A percentile compares a stretch with the other conserved stretches of the same genome.
phyloP scores from a whole-genome alignment of 2,888 invertebrate genomes.

The Lomographa bimaculata region DNA sequence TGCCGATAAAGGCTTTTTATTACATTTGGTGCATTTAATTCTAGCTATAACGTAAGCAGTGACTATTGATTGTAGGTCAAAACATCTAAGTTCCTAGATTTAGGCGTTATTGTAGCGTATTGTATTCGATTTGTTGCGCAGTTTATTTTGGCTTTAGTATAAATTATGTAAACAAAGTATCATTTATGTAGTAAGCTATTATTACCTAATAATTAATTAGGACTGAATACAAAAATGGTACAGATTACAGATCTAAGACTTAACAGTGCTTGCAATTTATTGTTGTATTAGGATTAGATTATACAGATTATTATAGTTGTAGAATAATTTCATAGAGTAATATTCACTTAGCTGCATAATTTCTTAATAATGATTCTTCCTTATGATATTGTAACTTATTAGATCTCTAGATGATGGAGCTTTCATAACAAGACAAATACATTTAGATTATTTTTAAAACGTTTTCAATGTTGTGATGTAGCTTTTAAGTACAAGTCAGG shows the following conservation, averaged over 20 bases:
- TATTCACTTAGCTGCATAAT: constrained; percentile 28
- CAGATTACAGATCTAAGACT: constrained; percentile 7
- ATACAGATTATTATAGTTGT: constrained; percentile 15
- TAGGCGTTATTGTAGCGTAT: constrained; percentile 19
- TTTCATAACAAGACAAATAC: constrained; percentile 7
- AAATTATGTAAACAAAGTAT: constrained; percentile 15
- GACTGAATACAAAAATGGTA: constrained; percentile 9
- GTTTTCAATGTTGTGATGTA: constrained; percentile 5
- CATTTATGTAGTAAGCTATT: constrained; percentile 18
- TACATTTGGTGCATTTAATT: constrained; percentile 30
- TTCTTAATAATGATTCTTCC: constrained; percentile 11
- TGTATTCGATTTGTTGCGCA: constrained; percentile 12
- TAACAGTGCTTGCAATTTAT: constrained; percentile 19
- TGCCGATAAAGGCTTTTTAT: constrained; percentile 33
- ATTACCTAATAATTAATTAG: constrained; percentile 5
- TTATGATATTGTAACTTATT: constrained; percentile 7
- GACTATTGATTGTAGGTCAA: constrained; percentile 7
- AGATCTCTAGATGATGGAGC: constrained; percentile 6
- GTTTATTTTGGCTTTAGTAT: constrained; percentile 24
- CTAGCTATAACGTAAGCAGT: constrained; percentile 29
- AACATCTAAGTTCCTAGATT: constrained; percentile 21
- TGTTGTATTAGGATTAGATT: constrained; percentile 14
- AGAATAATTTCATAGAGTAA: constrained; percentile 25
- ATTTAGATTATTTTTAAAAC: constrained; percentile 4
- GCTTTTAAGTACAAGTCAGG: constrained; percentile 1